Percentiles rank a stretch among this genome's conserved stretches.
Conservation (phyloP, 2,113 vertebrate species). For the Drymodes brunneopygia region DNA sequence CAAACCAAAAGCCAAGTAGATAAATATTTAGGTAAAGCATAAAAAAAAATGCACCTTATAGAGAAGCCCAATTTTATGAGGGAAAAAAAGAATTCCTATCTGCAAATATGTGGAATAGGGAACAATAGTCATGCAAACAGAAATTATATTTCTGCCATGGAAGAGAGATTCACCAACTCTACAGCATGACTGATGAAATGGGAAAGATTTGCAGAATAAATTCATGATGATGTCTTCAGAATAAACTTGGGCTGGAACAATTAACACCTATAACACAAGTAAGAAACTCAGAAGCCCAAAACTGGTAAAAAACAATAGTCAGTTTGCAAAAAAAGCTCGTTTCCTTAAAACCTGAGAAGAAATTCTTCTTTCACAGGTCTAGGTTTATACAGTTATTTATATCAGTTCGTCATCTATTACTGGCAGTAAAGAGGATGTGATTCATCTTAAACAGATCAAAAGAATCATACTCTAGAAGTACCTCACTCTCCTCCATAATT, state of each 20-base stretch:
- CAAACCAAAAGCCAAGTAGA: not conserved
- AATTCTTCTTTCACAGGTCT: not conserved
- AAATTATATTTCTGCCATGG: not conserved
- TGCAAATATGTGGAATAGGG: not conserved
- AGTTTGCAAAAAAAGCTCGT: not conserved
- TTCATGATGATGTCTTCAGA: not conserved
- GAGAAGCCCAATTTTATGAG: not conserved
- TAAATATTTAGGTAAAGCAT: not conserved
- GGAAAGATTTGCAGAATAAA: not conserved
- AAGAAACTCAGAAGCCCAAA: not conserved
- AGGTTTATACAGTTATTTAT: not conserved
- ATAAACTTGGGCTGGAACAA: not conserved
- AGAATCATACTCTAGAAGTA: not conserved
- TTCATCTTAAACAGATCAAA: not conserved
- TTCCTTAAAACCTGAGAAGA: not conserved
- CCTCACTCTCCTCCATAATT: not conserved
- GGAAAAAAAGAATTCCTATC: not conserved
- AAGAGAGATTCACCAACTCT: not conserved
- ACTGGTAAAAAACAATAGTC: not conserved
- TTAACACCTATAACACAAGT: not conserved
- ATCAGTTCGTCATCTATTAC: not conserved
- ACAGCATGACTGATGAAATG: not conserved
- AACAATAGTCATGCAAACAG: not conserved
- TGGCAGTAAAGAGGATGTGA: not conserved
- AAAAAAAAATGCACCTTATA: not conserved